Conservation (phyloP, 1,140 invertebrate species). For the Drosophila melanogaster region Release_6_plus_ISO1_MT NC_004354.4:13900001-13900500, state of each 20-base stretch:
- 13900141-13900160: slow-evolving; percentile 24
- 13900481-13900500: slow-evolving; percentile 40
- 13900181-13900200: slow-evolving; percentile 52
- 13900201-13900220: slow-evolving; percentile 30
- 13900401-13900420: not conserved
- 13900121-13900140: slow-evolving; percentile 81
- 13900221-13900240: slow-evolving; percentile 84
- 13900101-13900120: slow-evolving; percentile 79
- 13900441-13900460: slow-evolving; percentile 30
- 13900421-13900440: not conserved
- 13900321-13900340: slow-evolving; percentile 25
- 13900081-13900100: slow-evolving; percentile 49
- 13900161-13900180: slow-evolving; percentile 25
- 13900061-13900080: slow-evolving; percentile 39
- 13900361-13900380: slow-evolving; percentile 24
- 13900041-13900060: slow-evolving; percentile 49
- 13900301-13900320: slow-evolving; percentile 74
- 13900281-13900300: slow-evolving; percentile 60
- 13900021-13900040: slow-evolving; percentile 81
- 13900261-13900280: slow-evolving; percentile 71
- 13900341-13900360: slow-evolving; percentile 7
- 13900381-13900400: not conserved
- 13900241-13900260: slow-evolving; percentile 84
- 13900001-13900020: slow-evolving; percentile 27
- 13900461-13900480: slow-evolving; percentile 67